phyloP scores from a whole-genome alignment of 2,113 vertebrate species.

The Nycticebus coucang region DNA sequence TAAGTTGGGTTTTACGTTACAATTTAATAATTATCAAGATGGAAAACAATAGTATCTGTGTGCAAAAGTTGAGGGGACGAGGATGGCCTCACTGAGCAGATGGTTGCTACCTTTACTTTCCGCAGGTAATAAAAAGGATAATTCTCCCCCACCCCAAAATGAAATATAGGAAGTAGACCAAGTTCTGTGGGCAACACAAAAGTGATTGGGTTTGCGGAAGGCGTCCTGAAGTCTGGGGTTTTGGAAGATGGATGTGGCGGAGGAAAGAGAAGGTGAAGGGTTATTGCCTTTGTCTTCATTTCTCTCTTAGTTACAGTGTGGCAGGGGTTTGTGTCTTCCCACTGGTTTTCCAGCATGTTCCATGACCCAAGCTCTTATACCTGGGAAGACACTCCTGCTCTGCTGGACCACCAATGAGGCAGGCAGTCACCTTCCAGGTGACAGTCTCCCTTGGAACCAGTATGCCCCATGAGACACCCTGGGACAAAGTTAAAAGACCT shows the following conservation, averaged over 20 bases:
- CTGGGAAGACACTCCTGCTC: not conserved
- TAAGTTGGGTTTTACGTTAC: slow-evolving; percentile 81
- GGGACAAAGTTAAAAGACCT: too few relatives aligned
- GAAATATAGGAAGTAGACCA: not conserved
- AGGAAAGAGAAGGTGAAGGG: not conserved
- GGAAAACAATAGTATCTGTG: slow-evolving; percentile 56
- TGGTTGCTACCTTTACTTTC: not conserved
- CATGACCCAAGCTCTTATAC: rapidly evolving
- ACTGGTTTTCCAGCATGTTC: not conserved
- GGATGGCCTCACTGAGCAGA: not conserved
- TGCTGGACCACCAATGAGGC: not conserved
- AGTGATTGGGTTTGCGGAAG: not conserved
- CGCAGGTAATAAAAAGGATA: not conserved
- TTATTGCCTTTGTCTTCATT: not conserved
- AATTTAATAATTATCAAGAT: slow-evolving; percentile 69
- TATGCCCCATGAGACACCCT: not conserved
- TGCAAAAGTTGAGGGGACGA: slow-evolving; percentile 45
- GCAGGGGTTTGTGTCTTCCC: not conserved
- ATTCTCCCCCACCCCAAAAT: not conserved
- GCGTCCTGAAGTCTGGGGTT: not conserved
- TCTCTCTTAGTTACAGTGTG: not conserved
- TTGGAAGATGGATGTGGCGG: not conserved
- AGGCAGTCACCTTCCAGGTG: rapidly evolving
- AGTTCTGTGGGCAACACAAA: not conserved
- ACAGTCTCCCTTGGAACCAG: not conserved